Conservation (phyloP, 2,797 vertebrate genomes). For the Ptychadena robeensis region DNA sequence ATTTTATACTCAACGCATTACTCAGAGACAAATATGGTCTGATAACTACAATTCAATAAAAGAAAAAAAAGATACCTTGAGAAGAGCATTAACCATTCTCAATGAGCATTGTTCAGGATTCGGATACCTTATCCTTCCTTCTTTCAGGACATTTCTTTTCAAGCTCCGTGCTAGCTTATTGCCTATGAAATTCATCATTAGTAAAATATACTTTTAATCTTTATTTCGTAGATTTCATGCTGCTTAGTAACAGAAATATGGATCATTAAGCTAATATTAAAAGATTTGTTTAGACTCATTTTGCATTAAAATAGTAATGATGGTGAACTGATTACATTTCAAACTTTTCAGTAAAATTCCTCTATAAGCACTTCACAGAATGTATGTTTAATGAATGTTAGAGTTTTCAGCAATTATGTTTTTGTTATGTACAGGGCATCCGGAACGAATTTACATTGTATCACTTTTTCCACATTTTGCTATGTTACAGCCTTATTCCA, state of each 20-base stretch:
- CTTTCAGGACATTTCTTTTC: conserved; percentile 53
- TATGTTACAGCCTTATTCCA: too few species aligned
- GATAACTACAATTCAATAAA: too few species aligned
- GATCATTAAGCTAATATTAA: conserved; percentile 14
- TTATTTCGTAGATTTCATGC: conserved; percentile 1
- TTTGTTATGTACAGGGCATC: too few species aligned
- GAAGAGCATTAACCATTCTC: conserved; percentile 54
- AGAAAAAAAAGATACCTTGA: conserved; percentile 37
- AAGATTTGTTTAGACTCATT: neutral
- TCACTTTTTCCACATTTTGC: too few species aligned
- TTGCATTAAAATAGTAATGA: neutral
- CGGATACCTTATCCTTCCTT: conserved; percentile 50
- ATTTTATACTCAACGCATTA: too few species aligned
- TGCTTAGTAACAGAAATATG: conserved; percentile 5
- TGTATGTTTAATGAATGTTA: too few species aligned
- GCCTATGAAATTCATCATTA: conserved; percentile 40
- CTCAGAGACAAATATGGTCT: too few species aligned
- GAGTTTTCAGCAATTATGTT: too few species aligned
- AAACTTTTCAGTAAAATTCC: neutral
- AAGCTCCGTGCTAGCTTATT: conserved; percentile 30
- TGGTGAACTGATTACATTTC: neutral
- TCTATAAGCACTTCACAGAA: neutral
- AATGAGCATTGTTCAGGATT: conserved; percentile 54
- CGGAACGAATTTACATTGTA: too few species aligned
- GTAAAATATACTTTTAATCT: conserved; percentile 27